Percentiles rank a stretch among this genome's conserved stretches.
phyloP scores from a whole-genome alignment of 2,797 vertebrate species.

The Alectoris magna region DNA sequence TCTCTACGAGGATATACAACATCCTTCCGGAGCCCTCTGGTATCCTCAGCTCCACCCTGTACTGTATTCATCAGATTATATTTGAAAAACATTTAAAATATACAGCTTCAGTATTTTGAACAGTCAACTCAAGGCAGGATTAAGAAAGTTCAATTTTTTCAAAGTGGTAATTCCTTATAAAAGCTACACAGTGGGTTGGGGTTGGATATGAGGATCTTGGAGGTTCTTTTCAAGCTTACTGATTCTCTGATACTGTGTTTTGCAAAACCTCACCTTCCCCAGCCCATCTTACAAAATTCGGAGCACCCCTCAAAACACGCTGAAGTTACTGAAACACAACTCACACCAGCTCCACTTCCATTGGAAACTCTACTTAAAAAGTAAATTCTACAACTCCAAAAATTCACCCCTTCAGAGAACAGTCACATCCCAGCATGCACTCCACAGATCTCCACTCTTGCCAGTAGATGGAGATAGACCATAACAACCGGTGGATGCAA shows the following conservation, averaged over 20 bases:
- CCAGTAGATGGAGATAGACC: constrained; percentile 62
- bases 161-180: not conserved
- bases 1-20: not conserved
- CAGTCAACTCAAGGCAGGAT: not conserved
- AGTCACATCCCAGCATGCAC: not conserved
- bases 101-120: not conserved
- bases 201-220: too few species aligned
- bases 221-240: too few species aligned
- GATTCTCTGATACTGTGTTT: not conserved
- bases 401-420: not conserved
- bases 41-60: not conserved
- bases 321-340: not conserved
- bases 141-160: not conserved
- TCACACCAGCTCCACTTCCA: not conserved
- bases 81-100: not conserved
- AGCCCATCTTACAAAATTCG: not conserved
- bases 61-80: not conserved
- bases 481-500: not conserved
- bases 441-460: not conserved
- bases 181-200: not conserved
- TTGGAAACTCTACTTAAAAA: not conserved
- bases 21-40: not conserved
- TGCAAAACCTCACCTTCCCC: not conserved
- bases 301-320: not conserved
- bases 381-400: not conserved